These are phyloP conservation scores for Dioctria linearis DNA, from an alignment of 2,888 invertebrate species.

Conservation along the genomic window DNA sequence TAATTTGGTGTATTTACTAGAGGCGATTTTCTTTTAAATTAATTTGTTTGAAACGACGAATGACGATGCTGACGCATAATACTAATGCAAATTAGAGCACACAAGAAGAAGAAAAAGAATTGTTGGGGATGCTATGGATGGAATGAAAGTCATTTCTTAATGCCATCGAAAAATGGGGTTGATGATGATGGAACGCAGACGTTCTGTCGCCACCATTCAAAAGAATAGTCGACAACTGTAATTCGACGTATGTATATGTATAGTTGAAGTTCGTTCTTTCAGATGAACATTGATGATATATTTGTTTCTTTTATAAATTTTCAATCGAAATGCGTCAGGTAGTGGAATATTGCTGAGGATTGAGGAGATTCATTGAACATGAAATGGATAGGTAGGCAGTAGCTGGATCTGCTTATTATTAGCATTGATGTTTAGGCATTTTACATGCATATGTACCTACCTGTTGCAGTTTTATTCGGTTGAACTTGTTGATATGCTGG, in stretches of 20 bases:
- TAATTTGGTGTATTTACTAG: too few relatives aligned
- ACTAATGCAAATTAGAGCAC: conserved; percentile 2
- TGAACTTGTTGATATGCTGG: neutral
- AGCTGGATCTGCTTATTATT: too few relatives aligned
- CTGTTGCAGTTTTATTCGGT: conserved; percentile 32
- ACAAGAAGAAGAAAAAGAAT: too few relatives aligned
- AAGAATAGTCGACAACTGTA: neutral
- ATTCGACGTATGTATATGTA: neutral
- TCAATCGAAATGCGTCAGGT: too few relatives aligned
- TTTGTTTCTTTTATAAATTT: too few relatives aligned
- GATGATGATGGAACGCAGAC: conserved; percentile 34
- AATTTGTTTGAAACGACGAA: conserved; percentile 12
- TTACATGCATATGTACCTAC: neutral
- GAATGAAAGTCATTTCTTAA: neutral
- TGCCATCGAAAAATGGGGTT: neutral
- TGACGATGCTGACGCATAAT: conserved; percentile 21
- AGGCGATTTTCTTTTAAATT: conserved; percentile 23
- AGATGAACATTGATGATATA: neutral
- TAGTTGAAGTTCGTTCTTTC: neutral
- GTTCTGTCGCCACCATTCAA: conserved; percentile 10
- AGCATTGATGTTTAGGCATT: neutral
- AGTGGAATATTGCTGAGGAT: too few relatives aligned
- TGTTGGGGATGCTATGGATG: neutral
- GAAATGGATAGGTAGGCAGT: too few relatives aligned
- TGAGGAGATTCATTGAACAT: too few relatives aligned